Evolutionary conservation across 2,888 invertebrate genomes (phyloP), one percentile per base, ranked within the genome.

Genomic region (Lordiphosa andalusiaca): DNA sequence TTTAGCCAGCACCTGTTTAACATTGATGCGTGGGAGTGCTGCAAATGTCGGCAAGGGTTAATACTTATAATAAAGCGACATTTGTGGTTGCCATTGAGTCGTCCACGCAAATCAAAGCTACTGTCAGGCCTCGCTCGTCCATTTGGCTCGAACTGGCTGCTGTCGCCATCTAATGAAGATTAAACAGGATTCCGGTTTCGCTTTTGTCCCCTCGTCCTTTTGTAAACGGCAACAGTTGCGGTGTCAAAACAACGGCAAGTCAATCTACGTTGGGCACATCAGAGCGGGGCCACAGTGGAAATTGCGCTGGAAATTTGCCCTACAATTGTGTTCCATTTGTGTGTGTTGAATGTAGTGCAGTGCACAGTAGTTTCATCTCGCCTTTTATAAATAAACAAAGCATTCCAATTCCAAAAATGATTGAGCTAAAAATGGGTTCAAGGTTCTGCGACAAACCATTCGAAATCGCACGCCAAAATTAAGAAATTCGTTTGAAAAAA

Each of bases 1-100:
- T 78, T 67, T 36, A 60, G 67, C 47, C 80, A 69, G 73, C 83
- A 82, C 72, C 76, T 64, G 81, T 82, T 82, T 67, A 57, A 37
- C 37, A 19, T 33, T 37, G 39, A 4, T 9, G n/a, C 35, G 30
- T 12, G 33, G 33, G 19, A 6, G 37, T 33, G 25, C 48, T 49
- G 44, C 7, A 16, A 6, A n/a, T 9, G 2, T 13, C n/a, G 16
- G 12, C 47, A 38, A 19, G 13, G n/a, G 2, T 9, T 51, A 53
- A 53, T 69, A 7, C 59, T 58, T 57, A 69, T 72, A 63, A 70
- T 76, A 80, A 72, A 61, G 59, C 76, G 69, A 61, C 56, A 65
- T 65, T 67, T 84, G 78, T 23, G 82, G 73, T 56, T 54, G 46
- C 69, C 51, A 64, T 76, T 71, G 53, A 71, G 64, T 57, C 53